These are phyloP conservation scores for Leucophenga varia DNA, from an alignment of 1,140 invertebrate species.

Conservation along the genomic window DNA sequence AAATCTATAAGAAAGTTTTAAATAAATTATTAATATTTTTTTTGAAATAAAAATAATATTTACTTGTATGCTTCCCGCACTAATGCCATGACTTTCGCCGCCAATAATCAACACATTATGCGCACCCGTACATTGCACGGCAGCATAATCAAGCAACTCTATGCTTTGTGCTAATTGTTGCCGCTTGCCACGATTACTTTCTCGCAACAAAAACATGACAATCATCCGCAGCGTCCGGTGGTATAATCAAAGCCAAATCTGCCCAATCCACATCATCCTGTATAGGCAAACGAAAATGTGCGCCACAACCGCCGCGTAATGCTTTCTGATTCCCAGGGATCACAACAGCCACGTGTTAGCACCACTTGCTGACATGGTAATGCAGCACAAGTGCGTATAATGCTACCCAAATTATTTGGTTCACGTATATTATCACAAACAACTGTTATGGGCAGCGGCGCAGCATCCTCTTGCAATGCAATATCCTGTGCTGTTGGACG, in stretches of 20 bases:
- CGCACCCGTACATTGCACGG: conserved; percentile 27
- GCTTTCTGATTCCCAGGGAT: conserved; percentile 88
- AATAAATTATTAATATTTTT: conserved; percentile 27
- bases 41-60: background rate
- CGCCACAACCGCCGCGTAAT: conserved; percentile 74
- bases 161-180: conserved; percentile 35
- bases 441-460: conserved; percentile 75
- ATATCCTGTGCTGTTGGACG: conserved; percentile 59
- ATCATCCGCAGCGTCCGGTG: conserved; percentile 34
- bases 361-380: conserved; percentile 77
- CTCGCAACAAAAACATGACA: conserved; percentile 70
- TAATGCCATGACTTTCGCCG: conserved; percentile 86
- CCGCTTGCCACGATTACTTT: conserved; percentile 61
- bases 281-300: conserved; percentile 80
- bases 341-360: conserved; percentile 82
- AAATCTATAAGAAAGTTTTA: conserved; percentile 22
- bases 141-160: conserved; percentile 51
- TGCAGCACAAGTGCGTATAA: conserved; percentile 77
- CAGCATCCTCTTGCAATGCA: conserved; percentile 18
- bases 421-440: conserved; percentile 89
- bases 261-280: conserved; percentile 66
- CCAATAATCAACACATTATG: conserved; percentile 69
- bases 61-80: conserved; percentile 63
- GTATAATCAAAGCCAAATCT: conserved; percentile 54
- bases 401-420: conserved; percentile 85